Evolutionary conservation across 2,113 vertebrate genomes (phyloP).

Genomic region (Hemiscyllium ocellatum): DNA sequence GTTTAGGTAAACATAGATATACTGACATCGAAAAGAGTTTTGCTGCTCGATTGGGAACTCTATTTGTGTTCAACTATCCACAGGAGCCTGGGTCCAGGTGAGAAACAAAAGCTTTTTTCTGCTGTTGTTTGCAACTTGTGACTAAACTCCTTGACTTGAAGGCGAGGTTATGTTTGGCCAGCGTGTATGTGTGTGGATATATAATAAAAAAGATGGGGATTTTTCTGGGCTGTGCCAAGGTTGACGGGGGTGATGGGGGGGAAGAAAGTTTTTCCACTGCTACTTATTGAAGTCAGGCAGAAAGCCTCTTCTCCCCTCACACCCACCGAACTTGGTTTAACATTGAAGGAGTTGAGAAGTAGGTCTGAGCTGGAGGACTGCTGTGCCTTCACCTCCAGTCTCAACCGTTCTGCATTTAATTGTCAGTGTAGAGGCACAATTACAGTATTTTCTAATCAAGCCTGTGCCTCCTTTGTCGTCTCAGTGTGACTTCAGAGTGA

Average conservation of each 20-base stretch:
- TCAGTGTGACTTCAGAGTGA: neutral
- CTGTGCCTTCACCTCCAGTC: neutral
- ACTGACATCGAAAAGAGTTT: neutral
- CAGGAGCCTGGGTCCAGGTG: conserved; percentile 38
- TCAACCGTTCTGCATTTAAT: neutral
- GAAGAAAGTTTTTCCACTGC: conserved; percentile 7
- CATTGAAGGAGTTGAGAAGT: neutral
- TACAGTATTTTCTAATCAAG: neutral
- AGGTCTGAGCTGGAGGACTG: neutral
- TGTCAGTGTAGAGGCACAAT: neutral
- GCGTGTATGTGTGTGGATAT: rapidly evolving
- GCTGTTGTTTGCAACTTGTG: neutral
- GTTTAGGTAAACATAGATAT: neutral
- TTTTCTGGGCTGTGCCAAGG: neutral
- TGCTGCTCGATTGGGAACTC: neutral
- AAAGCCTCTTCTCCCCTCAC: neutral
- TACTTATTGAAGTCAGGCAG: neutral
- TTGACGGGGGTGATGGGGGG: too few relatives aligned
- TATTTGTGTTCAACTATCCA: conserved; percentile 8
- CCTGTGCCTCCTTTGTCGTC: neutral
- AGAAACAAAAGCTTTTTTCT: conserved; percentile 13
- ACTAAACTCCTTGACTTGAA: neutral
- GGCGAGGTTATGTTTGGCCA: neutral
- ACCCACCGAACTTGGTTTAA: neutral
- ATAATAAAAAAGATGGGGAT: neutral